Evolutionary conservation across 2,888 invertebrate species (phyloP).

Genomic region (Slavum lentiscoides): DNA sequence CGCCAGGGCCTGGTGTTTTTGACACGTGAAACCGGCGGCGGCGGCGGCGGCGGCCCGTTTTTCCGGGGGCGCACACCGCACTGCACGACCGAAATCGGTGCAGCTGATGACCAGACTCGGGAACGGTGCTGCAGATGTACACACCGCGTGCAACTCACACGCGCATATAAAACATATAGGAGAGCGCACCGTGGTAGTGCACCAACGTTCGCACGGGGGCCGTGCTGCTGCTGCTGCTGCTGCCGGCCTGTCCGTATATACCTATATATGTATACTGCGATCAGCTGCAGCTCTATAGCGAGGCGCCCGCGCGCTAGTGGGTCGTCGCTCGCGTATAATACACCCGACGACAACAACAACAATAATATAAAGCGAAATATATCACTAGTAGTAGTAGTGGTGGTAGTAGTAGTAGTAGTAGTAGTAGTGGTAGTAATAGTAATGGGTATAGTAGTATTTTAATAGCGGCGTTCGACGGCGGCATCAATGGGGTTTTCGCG

Average conservation of each 20-base stretch:
- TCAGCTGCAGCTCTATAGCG: neutral
- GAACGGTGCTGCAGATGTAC: constrained; percentile 18
- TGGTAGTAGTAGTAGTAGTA: too few species aligned
- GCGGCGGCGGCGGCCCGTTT: neutral
- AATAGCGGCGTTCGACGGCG: neutral
- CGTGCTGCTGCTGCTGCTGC: too few species aligned
- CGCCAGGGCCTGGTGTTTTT: constrained; percentile 13
- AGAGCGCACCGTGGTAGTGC: neutral
- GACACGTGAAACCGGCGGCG: neutral
- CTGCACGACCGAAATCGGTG: neutral
- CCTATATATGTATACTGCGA: too few species aligned
- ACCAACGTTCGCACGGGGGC: neutral
- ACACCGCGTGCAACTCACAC: neutral
- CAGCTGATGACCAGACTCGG: constrained; percentile 42
- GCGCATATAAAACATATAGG: neutral
- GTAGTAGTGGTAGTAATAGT: too few species aligned
- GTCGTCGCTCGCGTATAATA: too few species aligned
- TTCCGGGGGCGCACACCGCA: neutral
- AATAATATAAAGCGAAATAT: too few species aligned
- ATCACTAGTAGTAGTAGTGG: too few species aligned
- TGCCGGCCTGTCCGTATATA: neutral
- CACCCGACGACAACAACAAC: too few species aligned
- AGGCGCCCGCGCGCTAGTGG: too few species aligned
- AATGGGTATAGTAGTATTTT: too few species aligned
- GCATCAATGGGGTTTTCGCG: constrained; percentile 22